Evolutionary conservation across 2,797 vertebrate genomes (phyloP), one percentile per base, ranked within the genome.

Genomic region (Onychomys torridus): DNA sequence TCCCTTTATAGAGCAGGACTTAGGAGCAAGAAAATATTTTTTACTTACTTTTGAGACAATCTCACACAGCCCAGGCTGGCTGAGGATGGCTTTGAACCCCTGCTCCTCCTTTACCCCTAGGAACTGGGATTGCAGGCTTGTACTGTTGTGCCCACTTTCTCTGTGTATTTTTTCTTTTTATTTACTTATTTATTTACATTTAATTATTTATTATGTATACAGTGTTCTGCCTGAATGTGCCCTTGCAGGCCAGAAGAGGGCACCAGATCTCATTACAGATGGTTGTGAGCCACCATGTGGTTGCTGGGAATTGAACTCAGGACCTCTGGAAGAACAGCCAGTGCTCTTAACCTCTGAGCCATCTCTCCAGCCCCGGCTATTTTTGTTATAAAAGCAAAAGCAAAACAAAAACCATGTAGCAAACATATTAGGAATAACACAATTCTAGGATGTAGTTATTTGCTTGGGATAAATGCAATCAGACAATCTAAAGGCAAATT

Each of bases 391-490:
- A 10, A 77, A 79, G 78, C 76, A 91, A 12, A 82, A 79, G 67
- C 32, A 63, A 75, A 83, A 88, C 55, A 65, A 93, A 17, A 40
- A 19, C 37, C n/a, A 40, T 85, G 91, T n/a, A 14, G 16, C 69
- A 52, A 77, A 81, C 75, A 9, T 81, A 85, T 81, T 94, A 95
- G 52, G 3, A 65, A n/a, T 71, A 61, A 97, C 71, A 52, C 32
- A 79, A 46, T 63, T 90, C 91, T 93, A 89, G 46, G 87, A 86
- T 90, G 83, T 87, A 83, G 85, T 61, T 85, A 94, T 92, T 84
- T 94, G 95, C 93, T 89, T 59, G 83, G 37, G 40, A 89, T 87
- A 91, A 95, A 93, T 86, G 89, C 14, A 13, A 43, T 14, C 46
- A 65, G 40, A 37, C 40, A 86, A 81, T 67, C 82, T 89, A 37